Conservation (phyloP, 2,797 vertebrate genomes). For the Cryptoblepharus egeriae region DNA sequence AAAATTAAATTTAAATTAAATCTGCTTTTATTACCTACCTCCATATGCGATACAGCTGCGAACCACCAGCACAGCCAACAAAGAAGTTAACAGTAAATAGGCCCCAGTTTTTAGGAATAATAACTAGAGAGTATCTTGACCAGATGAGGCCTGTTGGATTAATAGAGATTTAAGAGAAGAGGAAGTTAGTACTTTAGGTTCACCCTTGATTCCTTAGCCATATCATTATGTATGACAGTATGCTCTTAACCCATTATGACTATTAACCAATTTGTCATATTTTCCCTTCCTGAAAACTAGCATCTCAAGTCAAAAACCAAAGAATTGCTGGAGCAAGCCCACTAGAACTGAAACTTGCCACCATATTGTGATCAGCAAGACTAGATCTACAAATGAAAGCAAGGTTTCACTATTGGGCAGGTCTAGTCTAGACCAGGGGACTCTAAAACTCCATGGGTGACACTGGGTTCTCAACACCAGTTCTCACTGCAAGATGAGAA, state of each 20-base stretch:
- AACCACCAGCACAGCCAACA: constrained; percentile 87
- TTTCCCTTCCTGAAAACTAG: neutral
- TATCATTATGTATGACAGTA: neutral
- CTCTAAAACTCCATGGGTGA: no score
- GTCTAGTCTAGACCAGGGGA: no score
- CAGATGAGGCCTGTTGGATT: constrained; percentile 89
- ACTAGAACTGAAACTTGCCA: neutral
- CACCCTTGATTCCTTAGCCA: neutral
- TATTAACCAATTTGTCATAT: neutral
- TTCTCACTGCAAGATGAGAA: neutral
- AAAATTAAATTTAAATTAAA: no score
- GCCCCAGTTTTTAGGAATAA: constrained; percentile 98
- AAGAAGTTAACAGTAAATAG: constrained; percentile 98
- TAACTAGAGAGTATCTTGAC: constrained; percentile 98
- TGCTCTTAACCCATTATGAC: neutral
- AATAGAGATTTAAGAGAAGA: constrained; percentile 11
- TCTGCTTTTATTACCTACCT: constrained; percentile 77
- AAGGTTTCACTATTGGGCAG: neutral
- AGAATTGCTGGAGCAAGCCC: neutral
- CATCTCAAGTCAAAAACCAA: neutral
- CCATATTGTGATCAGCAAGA: neutral
- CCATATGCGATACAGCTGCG: constrained; percentile 95
- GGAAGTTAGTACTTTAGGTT: neutral
- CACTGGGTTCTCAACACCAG: no score
- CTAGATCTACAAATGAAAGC: neutral